These are phyloP conservation scores for Hydra vulgaris DNA, from an alignment of 30 jellyfish, hydroid and myxozoan genomes.

Conservation along the genomic window DNA sequence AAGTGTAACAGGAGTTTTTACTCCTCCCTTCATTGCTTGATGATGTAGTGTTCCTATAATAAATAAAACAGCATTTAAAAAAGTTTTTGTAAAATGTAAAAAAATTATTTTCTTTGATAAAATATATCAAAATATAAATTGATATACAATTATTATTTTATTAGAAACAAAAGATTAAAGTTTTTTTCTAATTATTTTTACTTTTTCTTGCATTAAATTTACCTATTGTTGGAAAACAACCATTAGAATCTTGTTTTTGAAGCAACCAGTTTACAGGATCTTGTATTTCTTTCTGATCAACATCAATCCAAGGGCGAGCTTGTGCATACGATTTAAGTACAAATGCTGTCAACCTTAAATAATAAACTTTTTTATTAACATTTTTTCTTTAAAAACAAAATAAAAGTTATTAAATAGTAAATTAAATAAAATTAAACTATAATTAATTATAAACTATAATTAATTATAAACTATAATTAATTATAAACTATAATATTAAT, in stretches of 20 bases:
- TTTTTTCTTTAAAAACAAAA: too few relatives aligned
- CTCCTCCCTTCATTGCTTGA: slow-evolving; percentile 79
- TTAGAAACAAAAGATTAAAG: too few relatives aligned
- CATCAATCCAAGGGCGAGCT: slow-evolving; percentile 51
- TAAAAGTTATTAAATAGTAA: too few relatives aligned
- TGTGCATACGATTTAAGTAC: slow-evolving; percentile 71
- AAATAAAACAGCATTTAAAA: too few relatives aligned
- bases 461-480: too few relatives aligned
- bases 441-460: not conserved
- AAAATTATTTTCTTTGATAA: too few relatives aligned
- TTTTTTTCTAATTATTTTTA: too few relatives aligned
- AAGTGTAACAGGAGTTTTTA: slow-evolving; percentile 50
- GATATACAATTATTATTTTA: too few relatives aligned
- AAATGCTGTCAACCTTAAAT: slow-evolving; percentile 61
- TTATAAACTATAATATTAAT: too few relatives aligned
- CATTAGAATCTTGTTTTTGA: slow-evolving; percentile 30
- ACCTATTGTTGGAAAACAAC: slow-evolving; percentile 74
- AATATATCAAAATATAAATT: too few relatives aligned
- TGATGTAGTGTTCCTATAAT: slow-evolving; percentile 22
- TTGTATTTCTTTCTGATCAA: slow-evolving; percentile 37
- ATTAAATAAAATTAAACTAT: not conserved
- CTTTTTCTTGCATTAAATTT: not conserved
- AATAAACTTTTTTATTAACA: too few relatives aligned
- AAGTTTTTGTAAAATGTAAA: too few relatives aligned
- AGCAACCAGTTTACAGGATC: slow-evolving; percentile 32